phyloP scores from a whole-genome alignment of 1,140 invertebrate species.

The Tetranychus urticae region DNA sequence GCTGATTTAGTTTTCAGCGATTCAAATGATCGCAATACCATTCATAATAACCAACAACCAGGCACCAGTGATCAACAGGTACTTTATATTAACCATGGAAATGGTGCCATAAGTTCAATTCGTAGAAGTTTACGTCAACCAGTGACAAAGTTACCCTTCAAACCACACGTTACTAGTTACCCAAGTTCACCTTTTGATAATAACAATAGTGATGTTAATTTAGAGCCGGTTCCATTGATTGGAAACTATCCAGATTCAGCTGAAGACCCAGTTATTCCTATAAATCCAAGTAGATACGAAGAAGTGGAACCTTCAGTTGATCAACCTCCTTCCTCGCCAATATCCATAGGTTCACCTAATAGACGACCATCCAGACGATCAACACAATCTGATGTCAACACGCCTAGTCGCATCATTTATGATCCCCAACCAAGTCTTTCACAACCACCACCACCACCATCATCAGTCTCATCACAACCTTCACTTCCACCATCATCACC shows the following conservation, averaged over 20 bases:
- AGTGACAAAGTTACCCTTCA: neutral
- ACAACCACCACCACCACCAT: neutral
- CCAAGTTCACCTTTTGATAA: neutral
- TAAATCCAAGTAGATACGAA: too few species aligned
- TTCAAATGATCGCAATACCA: neutral
- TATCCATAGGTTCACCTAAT: neutral
- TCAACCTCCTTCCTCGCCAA: too few species aligned
- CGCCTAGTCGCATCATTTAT: neutral
- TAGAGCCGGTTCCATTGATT: neutral
- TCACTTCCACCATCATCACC: neutral
- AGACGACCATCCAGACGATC: neutral
- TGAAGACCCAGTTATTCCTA: neutral
- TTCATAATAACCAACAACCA: neutral
- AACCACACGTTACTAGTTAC: neutral
- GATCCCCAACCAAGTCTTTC: neutral
- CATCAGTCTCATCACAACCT: neutral
- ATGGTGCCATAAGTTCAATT: conserved; percentile 2
- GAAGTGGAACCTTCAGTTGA: too few species aligned
- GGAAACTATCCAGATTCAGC: neutral
- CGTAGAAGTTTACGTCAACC: neutral
- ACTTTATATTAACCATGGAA: conserved; percentile 4
- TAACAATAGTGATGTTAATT: neutral
- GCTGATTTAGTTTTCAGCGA: conserved; percentile 1
- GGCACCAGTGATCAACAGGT: neutral
- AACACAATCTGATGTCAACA: too few species aligned